Percentiles rank a stretch among this genome's conserved stretches.
phyloP scores from a whole-genome alignment of 2,797 vertebrate species.

The Poecilia picta region DNA sequence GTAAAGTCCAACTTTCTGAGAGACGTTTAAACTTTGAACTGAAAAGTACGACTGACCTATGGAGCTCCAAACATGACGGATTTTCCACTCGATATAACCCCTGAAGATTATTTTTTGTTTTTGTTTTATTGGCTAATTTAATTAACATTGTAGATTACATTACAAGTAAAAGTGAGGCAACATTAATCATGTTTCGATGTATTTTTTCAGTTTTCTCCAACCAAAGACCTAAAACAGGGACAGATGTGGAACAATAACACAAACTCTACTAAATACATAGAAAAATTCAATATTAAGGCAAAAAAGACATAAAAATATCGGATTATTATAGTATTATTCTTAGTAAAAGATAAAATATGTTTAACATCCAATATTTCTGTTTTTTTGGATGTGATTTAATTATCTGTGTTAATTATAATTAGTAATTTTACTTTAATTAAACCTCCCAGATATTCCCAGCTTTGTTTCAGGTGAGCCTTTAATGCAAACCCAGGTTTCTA shows the following conservation, averaged over 20 bases:
- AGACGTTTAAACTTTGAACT: background rate
- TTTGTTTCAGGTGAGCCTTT: background rate
- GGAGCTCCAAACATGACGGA: background rate
- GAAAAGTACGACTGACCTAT: background rate
- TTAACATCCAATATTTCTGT: too few relatives aligned
- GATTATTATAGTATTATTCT: too few relatives aligned
- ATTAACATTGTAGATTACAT: accelerated
- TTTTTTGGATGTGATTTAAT: too few relatives aligned
- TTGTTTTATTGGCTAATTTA: background rate
- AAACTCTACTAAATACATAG: background rate
- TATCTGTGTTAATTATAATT: too few relatives aligned
- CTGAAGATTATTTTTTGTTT: too few relatives aligned
- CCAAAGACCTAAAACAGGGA: background rate
- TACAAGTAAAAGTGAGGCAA: background rate
- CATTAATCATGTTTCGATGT: background rate
- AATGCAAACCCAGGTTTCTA: background rate
- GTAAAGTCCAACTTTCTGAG: background rate
- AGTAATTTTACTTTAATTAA: too few relatives aligned
- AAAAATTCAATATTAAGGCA: background rate
- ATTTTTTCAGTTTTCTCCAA: background rate
- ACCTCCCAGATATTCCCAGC: background rate
- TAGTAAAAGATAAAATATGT: too few relatives aligned
- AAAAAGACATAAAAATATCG: too few relatives aligned
- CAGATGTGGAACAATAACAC: background rate
- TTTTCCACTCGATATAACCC: background rate